These are phyloP conservation scores for Torymus tubicola DNA, from an alignment of 2,888 invertebrate genomes.

Conservation along the genomic window DNA sequence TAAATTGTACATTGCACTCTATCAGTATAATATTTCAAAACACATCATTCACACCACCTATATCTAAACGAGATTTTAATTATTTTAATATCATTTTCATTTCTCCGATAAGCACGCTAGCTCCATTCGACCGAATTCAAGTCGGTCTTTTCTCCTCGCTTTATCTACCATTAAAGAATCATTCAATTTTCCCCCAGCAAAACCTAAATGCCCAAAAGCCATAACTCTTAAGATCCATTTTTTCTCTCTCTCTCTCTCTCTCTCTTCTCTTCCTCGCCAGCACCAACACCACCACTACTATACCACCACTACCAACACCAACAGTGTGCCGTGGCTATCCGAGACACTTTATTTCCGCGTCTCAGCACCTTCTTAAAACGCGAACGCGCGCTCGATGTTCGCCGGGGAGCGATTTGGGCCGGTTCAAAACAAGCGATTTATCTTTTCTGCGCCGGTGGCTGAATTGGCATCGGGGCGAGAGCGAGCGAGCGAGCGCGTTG, in stretches of 20 bases:
- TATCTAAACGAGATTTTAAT: conserved; percentile 11
- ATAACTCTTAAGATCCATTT: conserved; percentile 46
- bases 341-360: conserved; percentile 58
- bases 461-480: conserved; percentile 65
- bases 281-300: background rate
- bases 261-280: background rate
- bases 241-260: conserved; percentile 9
- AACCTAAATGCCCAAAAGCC: conserved; percentile 35
- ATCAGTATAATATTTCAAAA: no score
- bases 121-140: no score
- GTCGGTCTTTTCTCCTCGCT: background rate
- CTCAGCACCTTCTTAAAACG: conserved; percentile 60
- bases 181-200: conserved; percentile 45
- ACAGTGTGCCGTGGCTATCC: conserved; percentile 24
- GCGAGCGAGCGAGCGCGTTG: conserved; percentile 51
- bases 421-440: conserved; percentile 73
- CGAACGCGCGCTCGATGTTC: conserved; percentile 54
- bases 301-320: no score
- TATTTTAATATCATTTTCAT: background rate
- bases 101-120: background rate
- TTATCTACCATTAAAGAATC: conserved; percentile 51
- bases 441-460: conserved; percentile 71
- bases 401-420: conserved; percentile 64
- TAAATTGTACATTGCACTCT: no score
- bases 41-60: no score